Conservation (phyloP, 2,797 vertebrate species). For the Lycodopsis pacificus region DNA sequence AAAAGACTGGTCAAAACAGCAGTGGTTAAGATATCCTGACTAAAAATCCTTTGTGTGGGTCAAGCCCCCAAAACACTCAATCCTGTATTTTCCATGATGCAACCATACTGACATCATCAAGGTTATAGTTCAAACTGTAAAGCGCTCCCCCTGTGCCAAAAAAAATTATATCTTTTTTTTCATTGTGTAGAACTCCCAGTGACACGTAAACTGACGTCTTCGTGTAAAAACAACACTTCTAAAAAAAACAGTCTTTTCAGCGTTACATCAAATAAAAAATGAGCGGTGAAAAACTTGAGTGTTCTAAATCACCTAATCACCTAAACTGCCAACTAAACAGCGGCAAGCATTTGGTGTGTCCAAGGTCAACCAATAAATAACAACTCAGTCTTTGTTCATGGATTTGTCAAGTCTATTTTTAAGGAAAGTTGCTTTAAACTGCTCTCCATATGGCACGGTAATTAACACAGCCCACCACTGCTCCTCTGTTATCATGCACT, state of each 20-base stretch:
- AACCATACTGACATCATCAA: neutral
- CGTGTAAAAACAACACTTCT: neutral
- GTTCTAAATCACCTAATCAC: neutral
- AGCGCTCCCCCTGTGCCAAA: neutral
- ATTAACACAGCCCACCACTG: conserved; percentile 29
- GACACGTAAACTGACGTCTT: neutral
- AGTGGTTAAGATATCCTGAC: neutral
- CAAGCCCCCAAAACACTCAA: neutral
- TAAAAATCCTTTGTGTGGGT: neutral
- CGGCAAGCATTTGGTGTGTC: neutral
- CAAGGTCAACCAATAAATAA: conserved; percentile 12
- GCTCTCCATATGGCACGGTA: conserved; percentile 11
- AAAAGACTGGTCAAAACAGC: neutral
- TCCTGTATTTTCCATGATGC: neutral
- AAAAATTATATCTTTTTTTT: neutral
- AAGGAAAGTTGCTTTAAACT: conserved; percentile 21
- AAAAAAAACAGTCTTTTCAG: neutral
- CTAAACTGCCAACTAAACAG: neutral
- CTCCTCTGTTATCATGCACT: neutral
- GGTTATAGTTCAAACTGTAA: neutral
- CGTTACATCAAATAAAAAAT: neutral
- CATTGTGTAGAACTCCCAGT: neutral
- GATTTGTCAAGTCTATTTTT: conserved; percentile 15
- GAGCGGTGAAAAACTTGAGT: neutral
- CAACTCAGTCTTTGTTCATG: conserved; percentile 15